phyloP scores from a whole-genome alignment of 2,113 vertebrate genomes.

The Psettodes erumei region DNA sequence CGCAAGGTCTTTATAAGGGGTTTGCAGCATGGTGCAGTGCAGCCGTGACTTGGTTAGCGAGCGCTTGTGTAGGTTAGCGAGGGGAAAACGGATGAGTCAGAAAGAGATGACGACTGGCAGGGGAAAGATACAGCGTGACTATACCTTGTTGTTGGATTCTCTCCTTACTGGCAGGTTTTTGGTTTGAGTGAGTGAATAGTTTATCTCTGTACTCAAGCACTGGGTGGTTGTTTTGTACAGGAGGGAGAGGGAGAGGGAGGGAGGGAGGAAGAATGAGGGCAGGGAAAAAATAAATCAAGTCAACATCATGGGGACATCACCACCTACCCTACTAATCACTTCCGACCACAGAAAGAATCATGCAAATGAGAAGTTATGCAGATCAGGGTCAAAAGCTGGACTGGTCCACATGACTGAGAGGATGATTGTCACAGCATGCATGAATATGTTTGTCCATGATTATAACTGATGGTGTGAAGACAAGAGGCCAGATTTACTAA shows the following conservation, averaged over 20 bases:
- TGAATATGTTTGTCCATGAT: constrained; percentile 28
- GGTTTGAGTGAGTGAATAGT: constrained; percentile 94
- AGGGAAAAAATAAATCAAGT: constrained; percentile 63
- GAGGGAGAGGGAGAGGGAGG: constrained; percentile 79
- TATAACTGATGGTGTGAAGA: constrained; percentile 28
- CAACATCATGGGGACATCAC: constrained; percentile 58
- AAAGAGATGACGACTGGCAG: constrained; percentile 4
- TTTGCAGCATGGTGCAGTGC: constrained; percentile 23
- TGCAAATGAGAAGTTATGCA: constrained; percentile 40
- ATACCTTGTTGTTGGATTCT: constrained; percentile 92
- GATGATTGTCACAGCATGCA: constrained; percentile 56
- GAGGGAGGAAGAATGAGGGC: constrained; percentile 63
- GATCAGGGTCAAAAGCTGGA: constrained; percentile 16
- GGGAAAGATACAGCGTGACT: constrained; percentile 56
- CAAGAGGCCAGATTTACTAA: background rate
- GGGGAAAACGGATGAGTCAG: constrained; percentile 35
- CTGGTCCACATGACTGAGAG: constrained; percentile 5
- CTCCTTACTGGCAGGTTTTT: constrained; percentile 91
- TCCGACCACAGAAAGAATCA: constrained; percentile 38
- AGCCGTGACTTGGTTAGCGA: constrained; percentile 51
- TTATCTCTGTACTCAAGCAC: constrained; percentile 97
- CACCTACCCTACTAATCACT: constrained; percentile 8
- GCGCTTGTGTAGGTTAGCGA: constrained; percentile 47
- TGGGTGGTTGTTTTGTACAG: constrained; percentile 83
- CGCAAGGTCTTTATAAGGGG: constrained; percentile 44